Conservation (phyloP, 2,797 vertebrate species). For the Acanthurus leucopareius region DNA sequence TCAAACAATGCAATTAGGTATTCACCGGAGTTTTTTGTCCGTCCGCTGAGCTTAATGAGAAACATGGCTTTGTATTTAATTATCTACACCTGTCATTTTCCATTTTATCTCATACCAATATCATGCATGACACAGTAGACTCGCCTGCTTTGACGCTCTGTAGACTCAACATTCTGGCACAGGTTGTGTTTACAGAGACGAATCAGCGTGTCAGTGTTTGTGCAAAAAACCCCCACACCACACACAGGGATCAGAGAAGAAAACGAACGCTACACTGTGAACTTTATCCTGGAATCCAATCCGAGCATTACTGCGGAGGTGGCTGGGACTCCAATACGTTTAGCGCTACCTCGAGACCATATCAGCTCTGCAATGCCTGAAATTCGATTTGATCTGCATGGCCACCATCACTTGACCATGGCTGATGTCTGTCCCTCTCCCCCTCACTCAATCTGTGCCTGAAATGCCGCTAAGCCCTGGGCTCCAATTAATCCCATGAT, state of each 20-base stretch:
- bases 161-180: slow-evolving; percentile 58
- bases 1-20: no score
- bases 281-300: slow-evolving; percentile 71
- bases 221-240: slow-evolving; percentile 70
- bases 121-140: slow-evolving; percentile 23
- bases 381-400: slow-evolving; percentile 81
- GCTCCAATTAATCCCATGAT: slow-evolving; percentile 87
- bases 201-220: slow-evolving; percentile 70
- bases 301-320: slow-evolving; percentile 59
- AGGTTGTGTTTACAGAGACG: slow-evolving; percentile 66
- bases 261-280: slow-evolving; percentile 45
- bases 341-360: slow-evolving; percentile 59
- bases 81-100: slow-evolving; percentile 31
- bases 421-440: slow-evolving; percentile 64
- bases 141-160: slow-evolving; percentile 41
- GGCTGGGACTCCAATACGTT: slow-evolving; percentile 67
- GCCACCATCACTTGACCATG: slow-evolving; percentile 74
- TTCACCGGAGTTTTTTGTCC: slow-evolving; percentile 6
- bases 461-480: slow-evolving; percentile 78
- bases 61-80: slow-evolving; percentile 19
- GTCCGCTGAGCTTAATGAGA: background rate
- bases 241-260: slow-evolving; percentile 72
- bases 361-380: slow-evolving; percentile 66
- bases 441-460: slow-evolving; percentile 58
- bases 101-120: slow-evolving; percentile 41